phyloP scores from a whole-genome alignment of 2,797 vertebrate genomes.

The Enteromius radiatus region DNA sequence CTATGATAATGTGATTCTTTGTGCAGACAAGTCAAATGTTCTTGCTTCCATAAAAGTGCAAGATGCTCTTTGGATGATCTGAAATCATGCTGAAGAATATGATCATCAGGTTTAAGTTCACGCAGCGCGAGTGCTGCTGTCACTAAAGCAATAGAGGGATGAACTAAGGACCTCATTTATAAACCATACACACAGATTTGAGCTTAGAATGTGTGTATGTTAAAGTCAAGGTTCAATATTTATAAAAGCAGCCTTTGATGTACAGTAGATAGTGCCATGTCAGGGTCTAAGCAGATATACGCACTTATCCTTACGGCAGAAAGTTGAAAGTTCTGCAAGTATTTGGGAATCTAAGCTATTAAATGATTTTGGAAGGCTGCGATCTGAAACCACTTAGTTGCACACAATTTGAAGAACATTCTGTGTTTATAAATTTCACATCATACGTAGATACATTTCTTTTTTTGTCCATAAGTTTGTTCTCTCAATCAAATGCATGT shows the following conservation, averaged over 20 bases:
- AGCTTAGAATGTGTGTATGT: background rate
- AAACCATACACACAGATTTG: background rate
- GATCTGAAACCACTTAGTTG: background rate
- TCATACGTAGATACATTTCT: background rate
- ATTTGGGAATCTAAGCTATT: background rate
- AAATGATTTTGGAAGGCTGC: background rate
- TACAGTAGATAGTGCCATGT: background rate
- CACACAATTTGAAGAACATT: background rate
- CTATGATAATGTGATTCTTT: constrained; percentile 4
- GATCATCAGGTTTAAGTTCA: constrained; percentile 4
- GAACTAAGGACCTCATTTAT: background rate
- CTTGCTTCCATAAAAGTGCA: background rate
- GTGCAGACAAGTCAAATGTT: constrained; percentile 18
- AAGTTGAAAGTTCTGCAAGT: background rate
- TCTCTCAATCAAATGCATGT: background rate
- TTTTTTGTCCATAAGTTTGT: background rate
- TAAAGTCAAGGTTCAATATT: background rate
- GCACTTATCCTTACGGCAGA: background rate
- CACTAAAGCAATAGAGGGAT: background rate
- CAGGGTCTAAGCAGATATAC: background rate
- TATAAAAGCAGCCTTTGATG: background rate
- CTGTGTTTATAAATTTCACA: background rate
- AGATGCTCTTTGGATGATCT: background rate
- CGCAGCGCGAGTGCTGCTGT: background rate
- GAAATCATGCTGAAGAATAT: constrained; percentile 21